phyloP scores from a whole-genome alignment of 2,888 invertebrate species.

The Lithophane socia region DNA sequence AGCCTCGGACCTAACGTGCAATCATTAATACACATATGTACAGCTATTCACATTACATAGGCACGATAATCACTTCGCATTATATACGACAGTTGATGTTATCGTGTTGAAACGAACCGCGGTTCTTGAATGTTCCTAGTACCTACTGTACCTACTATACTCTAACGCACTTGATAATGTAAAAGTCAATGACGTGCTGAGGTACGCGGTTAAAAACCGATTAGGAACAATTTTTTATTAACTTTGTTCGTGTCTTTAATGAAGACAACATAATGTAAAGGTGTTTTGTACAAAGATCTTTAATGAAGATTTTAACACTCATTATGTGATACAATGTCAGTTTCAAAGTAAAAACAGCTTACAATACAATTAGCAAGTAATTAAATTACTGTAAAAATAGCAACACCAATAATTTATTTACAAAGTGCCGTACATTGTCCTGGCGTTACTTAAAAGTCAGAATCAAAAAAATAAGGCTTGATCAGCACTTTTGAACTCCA shows the following conservation, averaged over 20 bases:
- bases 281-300: constrained; percentile 3
- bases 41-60: background rate
- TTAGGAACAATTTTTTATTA: constrained; percentile 15
- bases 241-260: background rate
- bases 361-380: constrained; percentile 29
- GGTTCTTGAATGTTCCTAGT: constrained; percentile 47
- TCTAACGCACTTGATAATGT: background rate
- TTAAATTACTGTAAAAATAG: constrained; percentile 31
- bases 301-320: background rate
- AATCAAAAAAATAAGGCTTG: background rate
- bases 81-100: constrained; percentile 22
- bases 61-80: constrained; percentile 29
- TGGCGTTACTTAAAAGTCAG: too few species aligned
- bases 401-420: background rate
- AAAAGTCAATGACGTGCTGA: background rate
- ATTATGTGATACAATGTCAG: constrained; percentile 1
- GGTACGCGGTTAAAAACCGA: background rate
- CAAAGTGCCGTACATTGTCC: background rate
- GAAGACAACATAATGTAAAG: background rate
- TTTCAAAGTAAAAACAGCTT: background rate
- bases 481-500: background rate
- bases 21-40: constrained; percentile 11
- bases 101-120: constrained; percentile 33
- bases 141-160: background rate
- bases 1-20: constrained; percentile 22